phyloP scores from a whole-genome alignment of 2,797 vertebrate species.

The Oreochromis grahami region DNA sequence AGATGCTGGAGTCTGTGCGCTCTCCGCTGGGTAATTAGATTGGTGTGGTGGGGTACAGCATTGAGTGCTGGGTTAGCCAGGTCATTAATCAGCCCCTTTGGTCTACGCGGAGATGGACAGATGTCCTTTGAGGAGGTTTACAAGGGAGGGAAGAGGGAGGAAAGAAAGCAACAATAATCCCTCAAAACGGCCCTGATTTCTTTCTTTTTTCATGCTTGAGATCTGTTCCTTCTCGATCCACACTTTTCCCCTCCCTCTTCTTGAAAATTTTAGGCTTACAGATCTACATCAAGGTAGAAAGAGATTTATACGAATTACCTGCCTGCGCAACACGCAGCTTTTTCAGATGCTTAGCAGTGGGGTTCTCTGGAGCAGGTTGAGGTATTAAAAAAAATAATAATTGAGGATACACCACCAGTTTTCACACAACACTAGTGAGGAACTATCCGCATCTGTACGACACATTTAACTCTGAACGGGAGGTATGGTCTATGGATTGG shows the following conservation, averaged over 20 bases:
- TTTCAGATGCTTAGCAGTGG: conserved; percentile 36
- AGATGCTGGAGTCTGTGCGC: conserved; percentile 28
- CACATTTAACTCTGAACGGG: conserved; percentile 25
- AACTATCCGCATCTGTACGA: conserved; percentile 40
- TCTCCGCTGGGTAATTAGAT: conserved; percentile 67
- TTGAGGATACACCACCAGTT: conserved; percentile 4
- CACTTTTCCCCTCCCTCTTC: background rate
- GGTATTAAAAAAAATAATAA: conserved; percentile 3
- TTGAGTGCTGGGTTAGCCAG: conserved; percentile 53
- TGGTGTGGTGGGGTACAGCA: conserved; percentile 52
- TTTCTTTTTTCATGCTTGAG: background rate
- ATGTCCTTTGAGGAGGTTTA: conserved; percentile 49
- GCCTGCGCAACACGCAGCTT: background rate
- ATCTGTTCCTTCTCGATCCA: background rate
- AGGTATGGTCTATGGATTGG: conserved; percentile 5
- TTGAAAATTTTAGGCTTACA: conserved; percentile 9
- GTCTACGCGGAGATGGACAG: conserved; percentile 53
- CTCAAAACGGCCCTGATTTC: conserved; percentile 1
- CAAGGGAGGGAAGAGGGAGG: conserved; percentile 3
- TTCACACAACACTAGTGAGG: background rate
- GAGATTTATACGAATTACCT: conserved; percentile 23
- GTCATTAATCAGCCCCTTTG: conserved; percentile 59
- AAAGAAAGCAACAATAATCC: conserved; percentile 15
- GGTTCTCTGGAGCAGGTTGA: conserved; percentile 12
- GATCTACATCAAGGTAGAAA: conserved; percentile 10